A percentile compares a stretch with the other conserved stretches of the same genome.
These are phyloP conservation scores for Mustela lutreola DNA, from an alignment of 2,113 vertebrate species.

Conservation along the genomic window DNA sequence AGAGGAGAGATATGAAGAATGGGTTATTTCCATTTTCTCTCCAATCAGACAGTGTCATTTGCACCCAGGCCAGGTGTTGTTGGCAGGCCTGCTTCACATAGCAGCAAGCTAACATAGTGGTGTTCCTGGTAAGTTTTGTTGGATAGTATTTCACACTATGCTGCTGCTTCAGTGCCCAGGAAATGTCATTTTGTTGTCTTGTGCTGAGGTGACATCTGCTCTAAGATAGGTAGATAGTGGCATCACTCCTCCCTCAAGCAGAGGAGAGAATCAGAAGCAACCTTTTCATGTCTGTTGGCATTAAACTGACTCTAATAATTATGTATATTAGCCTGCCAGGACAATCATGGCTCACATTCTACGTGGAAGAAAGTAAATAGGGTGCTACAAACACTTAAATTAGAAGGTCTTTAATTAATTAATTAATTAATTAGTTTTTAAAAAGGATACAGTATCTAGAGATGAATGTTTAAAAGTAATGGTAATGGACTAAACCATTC, in stretches of 20 bases:
- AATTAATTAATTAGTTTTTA: not conserved
- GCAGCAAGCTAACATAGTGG: not conserved
- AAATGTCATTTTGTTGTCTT: slow-evolving; percentile 47
- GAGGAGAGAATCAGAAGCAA: slow-evolving; percentile 1
- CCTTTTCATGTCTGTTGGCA: not conserved
- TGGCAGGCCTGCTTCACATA: not conserved
- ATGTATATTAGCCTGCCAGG: not conserved
- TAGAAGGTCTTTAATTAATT: slow-evolving; percentile 6
- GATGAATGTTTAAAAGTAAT: not conserved
- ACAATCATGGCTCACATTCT: not conserved
- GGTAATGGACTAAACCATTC: not conserved
- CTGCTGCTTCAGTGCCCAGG: slow-evolving; percentile 19
- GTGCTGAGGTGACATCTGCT: slow-evolving; percentile 5
- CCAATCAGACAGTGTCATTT: not conserved
- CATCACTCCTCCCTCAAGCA: not conserved
- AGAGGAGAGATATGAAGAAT: not conserved
- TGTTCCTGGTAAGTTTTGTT: slow-evolving; percentile 59
- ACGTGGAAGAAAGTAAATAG: not conserved
- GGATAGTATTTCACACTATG: slow-evolving; percentile 16
- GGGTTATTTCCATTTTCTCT: not conserved
- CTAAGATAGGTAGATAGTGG: not conserved
- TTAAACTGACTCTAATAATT: slow-evolving; percentile 2
- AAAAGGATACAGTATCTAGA: not conserved
- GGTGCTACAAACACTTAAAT: not conserved
- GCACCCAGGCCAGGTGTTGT: not conserved